Evolutionary conservation across 1,140 invertebrate species (phyloP), one percentile per base, ranked within the genome.

Genomic region (Zaprionus ornatus): DNA sequence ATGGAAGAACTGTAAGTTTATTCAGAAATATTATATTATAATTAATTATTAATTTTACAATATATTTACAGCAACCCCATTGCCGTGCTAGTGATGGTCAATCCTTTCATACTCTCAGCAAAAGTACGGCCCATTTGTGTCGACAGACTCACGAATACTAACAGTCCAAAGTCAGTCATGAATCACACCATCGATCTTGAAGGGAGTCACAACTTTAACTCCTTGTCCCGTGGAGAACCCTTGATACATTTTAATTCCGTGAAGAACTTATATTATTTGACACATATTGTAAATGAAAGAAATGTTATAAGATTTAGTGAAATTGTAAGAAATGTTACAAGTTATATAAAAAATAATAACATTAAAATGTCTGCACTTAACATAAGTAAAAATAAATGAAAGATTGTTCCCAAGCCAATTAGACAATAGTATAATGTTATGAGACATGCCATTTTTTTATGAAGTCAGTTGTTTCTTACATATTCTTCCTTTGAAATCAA

Each of bases 121-220:
- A 62, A 45, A 17, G 32, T 64, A 15, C 59, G 68, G 7, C 77
- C 74, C 21, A 59, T 79, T 68, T 79, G 77, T 21, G 1, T 2
- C 19, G 6, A 10, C 3, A 9, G 17, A 21, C 10, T 19, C 2
- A n/a, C 40, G 9, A 19, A 19, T 48, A 48, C 9, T 23, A 50
- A 4, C 12, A 12, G 9, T 23, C 10, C 17, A 50, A 50, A 3
- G 0, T 17, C 40, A 17, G 3, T 10, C n/a, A 9, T 45, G 40
- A 45, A 45, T 17, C 40, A 45, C n/a, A 45, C 40, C 2, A n/a
- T 45, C 40, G 1, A 45, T 17, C 59, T 21, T 74, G 9, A 3
- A 10, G 29, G 10, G 29, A 3, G 29, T 32, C 29, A 32, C 29
- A 32, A 32, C 29, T 0, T 10, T 1, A 32, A 32, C 29, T 32